Evolutionary conservation across 2,797 vertebrate species (phyloP), one percentile per base, ranked within the genome.

Genomic region (Paramormyrops hopkinsi): DNA sequence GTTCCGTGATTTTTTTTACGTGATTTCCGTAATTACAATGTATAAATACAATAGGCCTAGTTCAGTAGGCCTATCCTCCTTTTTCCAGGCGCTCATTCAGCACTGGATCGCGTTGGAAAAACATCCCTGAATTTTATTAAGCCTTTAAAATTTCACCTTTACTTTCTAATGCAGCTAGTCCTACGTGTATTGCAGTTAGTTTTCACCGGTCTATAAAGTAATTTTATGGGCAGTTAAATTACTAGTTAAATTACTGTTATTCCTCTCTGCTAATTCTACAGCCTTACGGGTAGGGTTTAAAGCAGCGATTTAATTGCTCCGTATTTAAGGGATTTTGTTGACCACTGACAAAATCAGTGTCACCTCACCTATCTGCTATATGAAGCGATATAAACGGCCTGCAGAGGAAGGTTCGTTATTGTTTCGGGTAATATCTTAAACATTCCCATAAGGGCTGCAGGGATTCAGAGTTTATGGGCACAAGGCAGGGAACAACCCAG

Each of bases 211-310:
- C 84, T 86, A 51, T 86, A 51, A 86, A 86, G 51, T 86, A 54
- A 51, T 33, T 85, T 86, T 51, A 86, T 86, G 84, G 84, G 22
- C 25, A 86, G 48, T 86, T 86, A 33, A 86, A 51, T 85, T 76
- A 41, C 37, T 76, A 76, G 37, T 76, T 41, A 76, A 76, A 82
- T 82, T 46, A 46, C 37, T 44, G 76, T 82, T n/a, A 46, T 82
- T 82, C 19, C 7, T n/a, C 19, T 44, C 17, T 44, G 76, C 8
- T 8, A 82, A 82, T 82, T 82, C 19, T 79, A 44, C 73, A 46
- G 37, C 46, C 2, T 46, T 46, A 22, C 5, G 7, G 19, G 17
- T 82, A 19, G 6, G 41, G 22, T 82, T 82, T 44, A 82, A 82
- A 37, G 69, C 69, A 37, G 69, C 19, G 7, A 82, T 82, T 22